Base-by-base conservation (phyloP, 2,888 invertebrate genomes). In the Drosophila neutralis region DNA sequence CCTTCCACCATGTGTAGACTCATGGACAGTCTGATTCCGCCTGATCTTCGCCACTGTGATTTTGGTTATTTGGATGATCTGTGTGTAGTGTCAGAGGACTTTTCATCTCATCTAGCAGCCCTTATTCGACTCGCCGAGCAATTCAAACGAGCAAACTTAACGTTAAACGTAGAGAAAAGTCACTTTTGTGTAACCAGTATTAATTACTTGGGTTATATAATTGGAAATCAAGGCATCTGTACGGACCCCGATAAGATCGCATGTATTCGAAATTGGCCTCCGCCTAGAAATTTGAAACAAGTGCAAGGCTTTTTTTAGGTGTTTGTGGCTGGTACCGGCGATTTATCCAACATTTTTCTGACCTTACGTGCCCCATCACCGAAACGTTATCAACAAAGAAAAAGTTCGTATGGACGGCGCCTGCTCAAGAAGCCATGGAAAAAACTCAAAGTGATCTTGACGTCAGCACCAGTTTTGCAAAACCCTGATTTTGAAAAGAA, bases 301-400 rank as follows among this genome's bases (percentile, higher is more conserved):
- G 49, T 49, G 29, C 4, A 7, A 35, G 51, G 31, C 1, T 21
- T 3, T 31, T 52, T 21, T 31, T 52, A 49, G 52, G 52, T 15
- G 35, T 65, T 10, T 52, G 58, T 38, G 57, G 57, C 13, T 64
- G 49, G 57, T 64, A 64, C 13, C 33, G 54, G 4, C 24, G 54
- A 3, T 63, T 63, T 3, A 63, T 56, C 2, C 11, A n/a, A 1
- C 36, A 57, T 13, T 64, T 57, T n/a, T n/a, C 64, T 2, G 48
- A 57, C 3, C 27, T 49, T 1, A 24, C 38, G n/a, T n/a, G n/a
- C n/a, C n/a, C n/a, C n/a, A 57, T 65, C 13, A 58, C 51, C 1
- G 36, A 54, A 13, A 7, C 24, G 13, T 21, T 45, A 24, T 10
- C 11, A 2, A 21, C 31, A 51, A 64, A 18, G 57, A 51, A 51